Evolutionary conservation across 2,888 invertebrate genomes (phyloP), one percentile per base, ranked within the genome.

Genomic region (Caenorhabditis becei): DNA sequence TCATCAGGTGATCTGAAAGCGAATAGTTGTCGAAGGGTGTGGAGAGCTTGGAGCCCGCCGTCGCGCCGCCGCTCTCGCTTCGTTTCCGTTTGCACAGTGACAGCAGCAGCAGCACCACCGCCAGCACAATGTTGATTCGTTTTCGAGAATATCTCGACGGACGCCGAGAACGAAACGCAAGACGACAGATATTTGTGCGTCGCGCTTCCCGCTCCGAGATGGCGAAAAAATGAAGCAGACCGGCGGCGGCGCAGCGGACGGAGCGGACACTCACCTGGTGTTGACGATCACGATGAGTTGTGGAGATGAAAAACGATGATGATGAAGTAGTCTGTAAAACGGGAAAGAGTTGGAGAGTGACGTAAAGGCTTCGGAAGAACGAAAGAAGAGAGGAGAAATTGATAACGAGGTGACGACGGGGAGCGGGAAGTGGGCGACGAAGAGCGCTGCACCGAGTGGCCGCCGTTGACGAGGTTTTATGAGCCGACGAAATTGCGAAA

Each of bases 401-500:
- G 67, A 77, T 72, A 81, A 72, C 77, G 66, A 56, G 75, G 65
- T 53, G 69, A 51, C 58, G 62, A 62, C 28, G 59, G 62, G 20
- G 62, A 66, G 14, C 28, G 56, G 16, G 35, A 51, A 28, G 63
- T 20, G 18, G 51, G 61, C n/a, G 78, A 37, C 24, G 69, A 69
- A 16, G 66, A 54, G 53, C 51, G 18, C n/a, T n/a, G n/a, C 20
- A n/a, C 41, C 70, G 49, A 63, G 56, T 67, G 67, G 67, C 67
- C 67, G 67, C 56, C 58, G 51, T 70, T 71, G 71, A 71, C 70
- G 72, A 65, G 65, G 74, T 74, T 74, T 74, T 74, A 74, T 74
- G 74, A 74, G 74, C 74, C 71, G 62, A 53, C 49, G 28, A 59
- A 66, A 66, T 58, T 67, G 67, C 67, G 67, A 67, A 67, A 67